Base-by-base conservation (phyloP, 2,113 vertebrate species). In the Planiliza haematocheilus region DNA sequence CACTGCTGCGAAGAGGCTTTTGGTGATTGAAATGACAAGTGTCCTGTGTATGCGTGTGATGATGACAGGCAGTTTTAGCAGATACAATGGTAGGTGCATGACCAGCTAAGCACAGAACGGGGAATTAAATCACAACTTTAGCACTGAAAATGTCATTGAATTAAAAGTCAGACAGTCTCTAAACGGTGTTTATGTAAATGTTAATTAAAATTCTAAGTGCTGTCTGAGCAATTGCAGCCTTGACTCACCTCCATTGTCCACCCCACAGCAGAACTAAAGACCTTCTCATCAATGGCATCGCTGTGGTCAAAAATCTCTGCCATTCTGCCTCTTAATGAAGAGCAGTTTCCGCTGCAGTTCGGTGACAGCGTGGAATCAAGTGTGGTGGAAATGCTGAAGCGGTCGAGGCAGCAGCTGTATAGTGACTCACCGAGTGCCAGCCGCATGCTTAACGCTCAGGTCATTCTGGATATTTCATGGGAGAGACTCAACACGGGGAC, bases 401-500 rank as follows among this genome's bases (percentile, higher is more conserved):
- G 73, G 4, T 92, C 86, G 12, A 79, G 91, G 0, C 71, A 30
- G 17, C 91, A 94, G 51, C 84, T 97, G 4, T 95, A 94, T 45
- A 17, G 71, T 12, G 21, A 76, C 48, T 9, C 55, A 2, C 16
- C 74, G 9, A 16, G 55, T 1, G 4, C 14, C 1, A 37, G 34
- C 46, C 93, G 77, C 3, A 64, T 82, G 52, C 84, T 92, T 16
- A 65, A 57, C 0, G 93, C 94, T 11, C 94, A 96, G 86, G 79
- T 89, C 2, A 7, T 96, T 38, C 61, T 96, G 12, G 97, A 98
- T 76, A 92, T 94, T 42, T 84, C 96, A 1, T 98, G 97, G 97
- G 97, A 98, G 87, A 94, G 88, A 53, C 95, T 99, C 73, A 97
- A 98, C 89, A 92, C 88, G 0, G 94, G 95, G 1, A 93, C 94